Percentiles rank a stretch among this genome's conserved stretches.
Conservation (phyloP, 2,113 vertebrate species). For the Hoplias malabaricus region DNA sequence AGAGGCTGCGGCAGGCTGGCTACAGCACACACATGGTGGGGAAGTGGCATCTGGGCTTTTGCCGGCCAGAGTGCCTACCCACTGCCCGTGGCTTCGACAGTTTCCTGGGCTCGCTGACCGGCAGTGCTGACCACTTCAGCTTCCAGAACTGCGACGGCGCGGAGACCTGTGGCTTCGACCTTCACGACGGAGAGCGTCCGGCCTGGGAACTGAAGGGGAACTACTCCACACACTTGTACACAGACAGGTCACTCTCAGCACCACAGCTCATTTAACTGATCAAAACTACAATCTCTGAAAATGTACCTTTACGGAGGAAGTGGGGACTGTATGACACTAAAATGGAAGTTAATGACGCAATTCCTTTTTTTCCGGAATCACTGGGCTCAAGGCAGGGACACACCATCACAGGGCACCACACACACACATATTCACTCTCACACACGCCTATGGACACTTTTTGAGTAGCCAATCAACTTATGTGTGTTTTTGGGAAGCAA, state of each 20-base stretch:
- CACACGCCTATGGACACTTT: no score
- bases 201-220: conserved; percentile 88
- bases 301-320: no score
- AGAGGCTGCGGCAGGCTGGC: conserved; percentile 83
- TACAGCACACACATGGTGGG: conserved; percentile 93
- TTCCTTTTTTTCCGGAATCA: no score
- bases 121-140: conserved; percentile 91
- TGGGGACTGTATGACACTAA: no score
- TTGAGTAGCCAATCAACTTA: no score
- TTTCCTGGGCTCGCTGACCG: conserved; percentile 89
- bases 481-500: no score
- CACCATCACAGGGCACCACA: no score
- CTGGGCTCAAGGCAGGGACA: no score
- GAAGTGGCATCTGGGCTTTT: conserved; percentile 96
- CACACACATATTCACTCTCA: no score
- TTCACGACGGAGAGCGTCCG: conserved; percentile 85
- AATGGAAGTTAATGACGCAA: no score
- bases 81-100: conserved; percentile 87
- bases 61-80: conserved; percentile 85
- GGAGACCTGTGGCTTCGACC: conserved; percentile 89
- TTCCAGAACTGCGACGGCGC: conserved; percentile 91
- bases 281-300: no score
- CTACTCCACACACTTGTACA: conserved; percentile 91
- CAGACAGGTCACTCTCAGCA: conserved; percentile 69
- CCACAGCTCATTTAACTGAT: neutral